phyloP scores from a whole-genome alignment of 2,888 invertebrate species.

The Heliconius cydno region DNA sequence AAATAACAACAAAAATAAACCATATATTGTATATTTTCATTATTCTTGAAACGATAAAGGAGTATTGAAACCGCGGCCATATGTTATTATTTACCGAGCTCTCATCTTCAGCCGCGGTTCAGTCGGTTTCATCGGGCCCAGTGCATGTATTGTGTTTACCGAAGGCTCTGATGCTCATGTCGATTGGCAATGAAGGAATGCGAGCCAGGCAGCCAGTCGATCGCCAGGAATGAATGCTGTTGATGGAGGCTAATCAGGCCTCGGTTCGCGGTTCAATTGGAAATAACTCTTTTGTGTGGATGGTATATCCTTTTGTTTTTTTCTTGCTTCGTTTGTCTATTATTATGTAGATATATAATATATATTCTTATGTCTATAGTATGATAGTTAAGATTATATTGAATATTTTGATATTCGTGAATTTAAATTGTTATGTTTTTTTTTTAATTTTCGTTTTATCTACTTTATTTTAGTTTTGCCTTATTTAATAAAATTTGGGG shows the following conservation, averaged over 20 bases:
- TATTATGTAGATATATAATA: not conserved
- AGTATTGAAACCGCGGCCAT: conserved; percentile 41
- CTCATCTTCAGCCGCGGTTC: conserved; percentile 67
- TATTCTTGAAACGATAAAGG: conserved; percentile 38
- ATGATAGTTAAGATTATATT: too few relatives aligned
- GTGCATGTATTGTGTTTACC: conserved; percentile 78
- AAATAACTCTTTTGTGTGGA: conserved; percentile 50
- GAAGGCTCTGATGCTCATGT: conserved; percentile 77
- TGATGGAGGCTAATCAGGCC: conserved; percentile 68
- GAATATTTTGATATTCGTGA: too few relatives aligned
- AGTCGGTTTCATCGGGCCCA: conserved; percentile 65
- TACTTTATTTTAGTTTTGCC: too few relatives aligned
- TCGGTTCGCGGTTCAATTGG: conserved; percentile 44
- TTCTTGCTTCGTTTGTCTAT: not conserved
- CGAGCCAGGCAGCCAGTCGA: conserved; percentile 61
- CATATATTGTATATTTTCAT: conserved; percentile 20
- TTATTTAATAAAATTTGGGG: too few relatives aligned
- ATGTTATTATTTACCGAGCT: conserved; percentile 71
- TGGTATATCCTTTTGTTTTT: conserved; percentile 18
- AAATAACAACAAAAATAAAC: not conserved
- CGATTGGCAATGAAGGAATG: conserved; percentile 72
- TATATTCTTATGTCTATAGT: too few relatives aligned
- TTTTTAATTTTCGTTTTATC: too few relatives aligned
- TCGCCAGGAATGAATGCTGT: conserved; percentile 62
- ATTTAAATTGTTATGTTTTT: too few relatives aligned